A percentile compares a stretch with the other conserved stretches of the same genome.
Conservation (phyloP, 1,140 invertebrate species). For the Gerris buenoi region DNA sequence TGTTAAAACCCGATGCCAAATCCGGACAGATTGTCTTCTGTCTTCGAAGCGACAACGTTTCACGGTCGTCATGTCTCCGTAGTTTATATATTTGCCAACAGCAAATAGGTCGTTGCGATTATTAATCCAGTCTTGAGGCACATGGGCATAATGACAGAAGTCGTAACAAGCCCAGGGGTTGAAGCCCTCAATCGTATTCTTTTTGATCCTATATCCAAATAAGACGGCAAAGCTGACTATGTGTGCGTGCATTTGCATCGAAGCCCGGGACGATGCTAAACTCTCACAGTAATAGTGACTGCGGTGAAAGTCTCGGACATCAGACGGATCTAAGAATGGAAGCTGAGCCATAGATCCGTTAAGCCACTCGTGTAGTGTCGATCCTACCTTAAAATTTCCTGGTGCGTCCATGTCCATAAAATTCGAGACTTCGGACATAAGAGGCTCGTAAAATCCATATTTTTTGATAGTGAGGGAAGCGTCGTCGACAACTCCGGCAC, state of each 20-base stretch:
- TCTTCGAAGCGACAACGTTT: no score
- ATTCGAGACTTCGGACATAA: neutral
- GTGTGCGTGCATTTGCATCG: neutral
- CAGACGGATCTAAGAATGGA: neutral
- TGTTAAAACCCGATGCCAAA: no score
- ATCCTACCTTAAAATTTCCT: neutral
- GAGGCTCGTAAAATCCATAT: conserved; percentile 2
- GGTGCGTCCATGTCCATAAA: neutral
- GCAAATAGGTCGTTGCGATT: neutral
- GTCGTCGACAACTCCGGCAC: neutral
- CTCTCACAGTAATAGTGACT: neutral
- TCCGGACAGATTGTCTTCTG: no score
- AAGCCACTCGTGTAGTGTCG: neutral
- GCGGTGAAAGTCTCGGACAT: neutral
- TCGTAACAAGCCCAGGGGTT: conserved; percentile 3
- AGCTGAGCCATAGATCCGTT: neutral
- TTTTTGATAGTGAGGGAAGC: neutral
- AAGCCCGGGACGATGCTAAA: neutral
- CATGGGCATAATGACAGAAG: neutral
- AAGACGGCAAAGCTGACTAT: neutral
- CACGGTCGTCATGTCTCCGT: no score
- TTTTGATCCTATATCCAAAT: neutral
- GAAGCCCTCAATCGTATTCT: neutral
- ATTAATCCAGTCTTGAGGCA: neutral
- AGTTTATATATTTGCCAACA: no score